Evolutionary conservation across 2,113 vertebrate genomes (phyloP).

Genomic region (Thryonomys swinderianus): DNA sequence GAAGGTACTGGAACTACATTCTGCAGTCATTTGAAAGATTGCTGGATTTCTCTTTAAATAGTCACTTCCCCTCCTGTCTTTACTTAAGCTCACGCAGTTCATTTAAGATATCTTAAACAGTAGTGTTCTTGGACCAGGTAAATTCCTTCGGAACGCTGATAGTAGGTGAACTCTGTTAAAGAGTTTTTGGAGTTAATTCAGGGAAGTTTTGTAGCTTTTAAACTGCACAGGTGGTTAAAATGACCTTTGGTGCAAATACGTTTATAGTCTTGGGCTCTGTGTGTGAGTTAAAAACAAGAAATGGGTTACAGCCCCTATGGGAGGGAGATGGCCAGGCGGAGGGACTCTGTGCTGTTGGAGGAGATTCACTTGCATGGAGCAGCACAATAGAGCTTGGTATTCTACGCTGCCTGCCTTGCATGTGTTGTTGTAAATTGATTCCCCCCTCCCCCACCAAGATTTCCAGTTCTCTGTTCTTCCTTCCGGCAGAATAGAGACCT

Average conservation of each 20-base stretch:
- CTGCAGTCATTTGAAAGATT: conserved; percentile 31
- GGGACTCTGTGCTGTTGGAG: background rate
- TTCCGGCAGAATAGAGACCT: conserved; percentile 41
- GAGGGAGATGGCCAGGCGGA: background rate
- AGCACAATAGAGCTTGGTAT: background rate
- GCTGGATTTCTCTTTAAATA: background rate
- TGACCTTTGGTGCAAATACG: conserved; percentile 14
- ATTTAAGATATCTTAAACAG: conserved; percentile 36
- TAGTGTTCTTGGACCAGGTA: background rate
- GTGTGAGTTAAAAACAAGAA: conserved; percentile 10
- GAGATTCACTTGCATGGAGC: background rate
- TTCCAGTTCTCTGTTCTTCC: conserved; percentile 24
- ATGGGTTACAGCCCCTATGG: background rate
- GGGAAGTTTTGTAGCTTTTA: conserved; percentile 59
- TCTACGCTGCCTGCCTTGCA: background rate
- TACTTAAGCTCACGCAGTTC: background rate
- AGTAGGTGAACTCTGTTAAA: background rate
- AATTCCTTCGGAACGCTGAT: background rate
- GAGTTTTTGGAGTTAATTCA: conserved; percentile 52
- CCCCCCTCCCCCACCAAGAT: background rate
- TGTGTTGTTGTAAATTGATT: conserved; percentile 42
- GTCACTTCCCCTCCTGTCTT: background rate
- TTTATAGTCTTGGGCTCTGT: conserved; percentile 51
- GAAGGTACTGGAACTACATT: background rate
- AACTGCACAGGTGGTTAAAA: conserved; percentile 35